These are phyloP conservation scores for Pelmatolapia mariae DNA, from an alignment of 2,113 vertebrate genomes.

Conservation along the genomic window DNA sequence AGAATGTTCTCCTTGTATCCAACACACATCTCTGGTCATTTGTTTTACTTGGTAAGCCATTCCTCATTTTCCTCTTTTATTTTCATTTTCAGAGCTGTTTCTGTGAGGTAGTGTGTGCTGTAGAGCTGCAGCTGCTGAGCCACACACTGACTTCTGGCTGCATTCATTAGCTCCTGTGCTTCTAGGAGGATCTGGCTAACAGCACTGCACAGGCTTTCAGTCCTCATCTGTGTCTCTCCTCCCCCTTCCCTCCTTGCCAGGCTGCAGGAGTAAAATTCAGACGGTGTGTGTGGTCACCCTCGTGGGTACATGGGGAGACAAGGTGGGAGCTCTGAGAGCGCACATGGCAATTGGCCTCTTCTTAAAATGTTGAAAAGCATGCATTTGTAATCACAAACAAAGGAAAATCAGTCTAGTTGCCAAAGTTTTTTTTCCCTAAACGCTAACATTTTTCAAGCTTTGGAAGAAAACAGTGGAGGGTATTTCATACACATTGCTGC, in stretches of 20 bases:
- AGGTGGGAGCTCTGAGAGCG: background rate
- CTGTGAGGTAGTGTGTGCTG: background rate
- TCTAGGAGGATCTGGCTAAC: constrained; percentile 15
- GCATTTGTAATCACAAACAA: background rate
- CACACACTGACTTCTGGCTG: constrained; percentile 36
- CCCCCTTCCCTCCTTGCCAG: background rate
- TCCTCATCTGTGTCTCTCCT: constrained; percentile 20
- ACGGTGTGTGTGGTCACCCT: constrained; percentile 15
- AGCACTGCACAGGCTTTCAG: constrained; percentile 26
- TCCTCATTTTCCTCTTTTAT: background rate
- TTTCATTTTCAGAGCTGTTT: background rate
- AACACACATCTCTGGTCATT: background rate
- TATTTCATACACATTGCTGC: background rate
- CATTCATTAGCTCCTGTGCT: constrained; percentile 35
- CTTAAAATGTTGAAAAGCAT: background rate
- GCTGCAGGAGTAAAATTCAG: background rate
- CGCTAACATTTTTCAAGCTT: background rate
- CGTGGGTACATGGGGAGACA: background rate
- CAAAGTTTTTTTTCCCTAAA: background rate
- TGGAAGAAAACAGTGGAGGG: background rate
- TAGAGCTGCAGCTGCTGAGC: constrained; percentile 22
- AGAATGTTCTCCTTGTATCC: background rate
- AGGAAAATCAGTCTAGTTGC: background rate
- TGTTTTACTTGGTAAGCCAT: background rate
- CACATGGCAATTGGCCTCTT: background rate